Conservation (phyloP, 1,140 invertebrate species). For the Mactra quadrangularis region DNA sequence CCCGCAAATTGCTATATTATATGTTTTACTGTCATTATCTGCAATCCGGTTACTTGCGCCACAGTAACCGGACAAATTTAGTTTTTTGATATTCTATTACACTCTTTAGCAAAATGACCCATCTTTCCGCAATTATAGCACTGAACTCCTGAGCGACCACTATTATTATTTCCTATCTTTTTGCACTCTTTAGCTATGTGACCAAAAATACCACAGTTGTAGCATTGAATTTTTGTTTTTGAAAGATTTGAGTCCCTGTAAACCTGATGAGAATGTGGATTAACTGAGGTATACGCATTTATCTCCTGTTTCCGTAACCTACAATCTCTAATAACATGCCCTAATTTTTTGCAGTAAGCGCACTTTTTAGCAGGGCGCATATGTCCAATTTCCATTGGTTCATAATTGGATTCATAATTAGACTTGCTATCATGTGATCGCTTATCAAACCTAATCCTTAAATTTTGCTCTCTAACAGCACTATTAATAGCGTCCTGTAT, state of each 20-base stretch:
- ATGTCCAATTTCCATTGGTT: slow-evolving; percentile 43
- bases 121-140: neutral
- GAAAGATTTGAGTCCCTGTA: neutral
- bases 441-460: neutral
- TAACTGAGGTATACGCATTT: no score
- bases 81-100: neutral
- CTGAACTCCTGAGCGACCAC: neutral
- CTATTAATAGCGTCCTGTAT: neutral
- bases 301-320: no score
- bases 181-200: neutral
- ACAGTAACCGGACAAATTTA: neutral
- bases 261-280: neutral
- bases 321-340: slow-evolving; percentile 7
- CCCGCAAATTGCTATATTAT: no score
- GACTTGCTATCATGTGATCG: neutral
- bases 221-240: slow-evolving; percentile 3
- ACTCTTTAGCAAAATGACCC: neutral
- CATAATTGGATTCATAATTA: neutral
- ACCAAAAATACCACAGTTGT: neutral
- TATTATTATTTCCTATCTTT: neutral
- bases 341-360: neutral
- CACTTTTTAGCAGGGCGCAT: neutral
- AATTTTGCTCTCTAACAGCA: neutral
- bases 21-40: neutral
- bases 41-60: no score